These are phyloP conservation scores for Homarus gammarus DNA, from an alignment of 2,888 invertebrate genomes.

Conservation along the genomic window DNA sequence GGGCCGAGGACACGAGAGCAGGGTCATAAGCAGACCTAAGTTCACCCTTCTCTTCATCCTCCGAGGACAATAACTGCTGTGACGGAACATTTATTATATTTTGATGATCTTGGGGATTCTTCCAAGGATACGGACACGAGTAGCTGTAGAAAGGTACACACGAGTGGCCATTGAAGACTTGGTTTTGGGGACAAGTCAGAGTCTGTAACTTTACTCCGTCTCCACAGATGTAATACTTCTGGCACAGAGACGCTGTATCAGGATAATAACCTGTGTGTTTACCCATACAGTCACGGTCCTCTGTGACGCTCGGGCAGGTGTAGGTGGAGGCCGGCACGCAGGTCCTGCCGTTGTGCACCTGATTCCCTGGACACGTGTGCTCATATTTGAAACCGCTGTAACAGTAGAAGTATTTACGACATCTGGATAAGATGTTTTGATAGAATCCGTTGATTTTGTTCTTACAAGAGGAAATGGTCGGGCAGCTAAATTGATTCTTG, in stretches of 20 bases:
- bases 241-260: conserved; percentile 45
- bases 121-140: background rate
- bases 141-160: conserved; percentile 22
- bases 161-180: conserved; percentile 15
- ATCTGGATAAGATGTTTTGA: conserved; percentile 81
- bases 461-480: conserved; percentile 75
- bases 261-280: conserved; percentile 39
- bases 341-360: conserved; percentile 58
- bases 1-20: too few relatives aligned
- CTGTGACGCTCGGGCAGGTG: conserved; percentile 32
- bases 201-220: conserved; percentile 14
- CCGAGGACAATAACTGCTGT: background rate
- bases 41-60: background rate
- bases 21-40: too few relatives aligned
- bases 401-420: conserved; percentile 83
- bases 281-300: conserved; percentile 31
- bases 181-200: conserved; percentile 4
- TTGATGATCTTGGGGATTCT: background rate
- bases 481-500: conserved; percentile 36
- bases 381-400: conserved; percentile 81
- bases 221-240: conserved; percentile 50
- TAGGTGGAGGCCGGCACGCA: conserved; percentile 53
- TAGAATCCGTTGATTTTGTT: conserved; percentile 81
- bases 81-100: background rate
- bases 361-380: conserved; percentile 57